Evolutionary conservation across 2,113 vertebrate species (phyloP).

Genomic region (Poecile atricapillus): DNA sequence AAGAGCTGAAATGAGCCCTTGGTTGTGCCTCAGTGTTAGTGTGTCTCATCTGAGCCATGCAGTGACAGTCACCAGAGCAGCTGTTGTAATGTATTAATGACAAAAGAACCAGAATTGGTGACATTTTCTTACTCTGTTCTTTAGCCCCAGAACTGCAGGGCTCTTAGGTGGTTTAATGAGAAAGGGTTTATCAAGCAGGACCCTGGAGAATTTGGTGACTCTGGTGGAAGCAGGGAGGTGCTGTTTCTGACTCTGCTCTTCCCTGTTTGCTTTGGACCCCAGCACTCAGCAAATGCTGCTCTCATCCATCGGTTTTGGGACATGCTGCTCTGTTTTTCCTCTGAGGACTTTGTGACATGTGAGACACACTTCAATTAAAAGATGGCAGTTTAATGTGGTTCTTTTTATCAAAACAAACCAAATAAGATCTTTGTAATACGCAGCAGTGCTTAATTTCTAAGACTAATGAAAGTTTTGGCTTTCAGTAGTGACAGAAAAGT

Average conservation of each 20-base stretch:
- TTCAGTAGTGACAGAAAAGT: not conserved
- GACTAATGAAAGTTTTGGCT: conserved; percentile 38
- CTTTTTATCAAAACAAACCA: conserved; percentile 41
- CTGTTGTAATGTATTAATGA: not conserved
- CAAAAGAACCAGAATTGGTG: not conserved
- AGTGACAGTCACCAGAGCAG: not conserved
- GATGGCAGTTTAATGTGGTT: not conserved
- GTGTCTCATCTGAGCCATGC: not conserved
- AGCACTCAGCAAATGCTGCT: not conserved
- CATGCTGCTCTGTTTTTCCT: not conserved
- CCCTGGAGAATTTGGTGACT: not conserved
- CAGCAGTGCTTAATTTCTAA: conserved; percentile 13
- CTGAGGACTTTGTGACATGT: not conserved
- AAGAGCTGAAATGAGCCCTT: not conserved
- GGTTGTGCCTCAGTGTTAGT: not conserved
- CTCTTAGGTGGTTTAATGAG: not conserved
- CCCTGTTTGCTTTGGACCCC: not conserved
- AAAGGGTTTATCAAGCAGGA: not conserved
- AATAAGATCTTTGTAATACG: not conserved
- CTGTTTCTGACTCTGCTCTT: not conserved
- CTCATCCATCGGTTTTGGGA: not conserved
- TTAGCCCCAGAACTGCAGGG: not conserved
- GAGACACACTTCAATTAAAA: not conserved
- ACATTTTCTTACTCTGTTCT: not conserved
- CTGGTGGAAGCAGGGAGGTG: not conserved